phyloP scores from a whole-genome alignment of 2,797 vertebrate genomes.

The Meda fulgida region DNA sequence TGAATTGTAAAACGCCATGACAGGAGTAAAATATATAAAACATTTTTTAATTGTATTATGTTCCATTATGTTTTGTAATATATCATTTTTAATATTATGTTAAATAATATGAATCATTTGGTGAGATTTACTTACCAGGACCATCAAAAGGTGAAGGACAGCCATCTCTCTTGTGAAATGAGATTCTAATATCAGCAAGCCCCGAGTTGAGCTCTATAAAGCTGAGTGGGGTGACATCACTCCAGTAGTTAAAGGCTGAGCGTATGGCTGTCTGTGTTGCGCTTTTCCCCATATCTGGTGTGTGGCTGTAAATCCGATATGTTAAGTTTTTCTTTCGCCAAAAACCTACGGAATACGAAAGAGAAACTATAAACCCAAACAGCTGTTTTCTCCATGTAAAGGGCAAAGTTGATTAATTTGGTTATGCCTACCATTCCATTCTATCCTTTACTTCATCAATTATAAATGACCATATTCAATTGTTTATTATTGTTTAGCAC shows the following conservation, averaged over 20 bases:
- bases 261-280: slow-evolving; percentile 75
- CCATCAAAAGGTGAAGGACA: slow-evolving; percentile 85
- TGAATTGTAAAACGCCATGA: background rate
- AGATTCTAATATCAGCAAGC: slow-evolving; percentile 84
- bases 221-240: slow-evolving; percentile 77
- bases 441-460: background rate
- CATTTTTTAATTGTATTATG: background rate
- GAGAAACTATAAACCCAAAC: slow-evolving; percentile 10
- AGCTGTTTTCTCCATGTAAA: background rate
- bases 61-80: background rate
- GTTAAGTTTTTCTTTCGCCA: slow-evolving; percentile 87
- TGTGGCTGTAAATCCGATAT: slow-evolving; percentile 85
- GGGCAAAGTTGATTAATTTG: too few species aligned
- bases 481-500: too few species aligned
- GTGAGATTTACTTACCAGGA: slow-evolving; percentile 73
- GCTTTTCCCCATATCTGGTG: slow-evolving; percentile 76
- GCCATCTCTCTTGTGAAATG: slow-evolving; percentile 80
- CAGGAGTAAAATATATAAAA: background rate
- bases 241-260: slow-evolving; percentile 89
- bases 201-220: slow-evolving; percentile 83
- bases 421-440: background rate
- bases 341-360: slow-evolving; percentile 70
- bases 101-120: background rate
- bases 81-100: background rate
- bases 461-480: background rate